These are phyloP conservation scores for Rambutsinella grinnellia DNA, from an alignment of 2,888 invertebrate species.

Conservation along the genomic window DNA sequence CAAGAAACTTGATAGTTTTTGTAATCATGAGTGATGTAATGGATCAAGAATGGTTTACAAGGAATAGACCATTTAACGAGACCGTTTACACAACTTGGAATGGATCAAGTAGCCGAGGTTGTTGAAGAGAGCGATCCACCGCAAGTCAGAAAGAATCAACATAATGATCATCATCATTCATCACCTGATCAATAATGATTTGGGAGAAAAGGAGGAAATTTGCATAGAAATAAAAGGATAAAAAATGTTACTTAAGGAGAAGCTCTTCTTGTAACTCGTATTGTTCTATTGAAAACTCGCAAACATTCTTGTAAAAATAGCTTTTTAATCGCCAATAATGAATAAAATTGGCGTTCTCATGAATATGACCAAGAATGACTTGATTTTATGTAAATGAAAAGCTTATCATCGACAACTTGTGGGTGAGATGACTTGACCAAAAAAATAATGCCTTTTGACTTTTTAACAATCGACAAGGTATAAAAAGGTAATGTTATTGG, in stretches of 20 bases:
- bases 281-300: too few relatives aligned
- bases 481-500: background rate
- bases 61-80: conserved; percentile 3
- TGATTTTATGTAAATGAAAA: too few relatives aligned
- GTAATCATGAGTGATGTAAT: conserved; percentile 45
- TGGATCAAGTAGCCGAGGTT: background rate
- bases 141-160: background rate
- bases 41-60: conserved; percentile 27
- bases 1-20: conserved; percentile 12
- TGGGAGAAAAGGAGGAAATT: background rate
- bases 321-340: background rate
- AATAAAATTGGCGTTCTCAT: background rate
- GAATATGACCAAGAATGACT: background rate
- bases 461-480: background rate
- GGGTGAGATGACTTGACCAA: background rate
- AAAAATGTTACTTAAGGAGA: background rate
- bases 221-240: background rate
- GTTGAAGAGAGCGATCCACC: conserved; percentile 8
- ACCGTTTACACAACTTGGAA: background rate
- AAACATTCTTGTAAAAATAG: background rate
- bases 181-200: background rate
- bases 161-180: background rate
- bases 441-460: background rate
- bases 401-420: too few relatives aligned
- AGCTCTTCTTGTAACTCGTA: too few relatives aligned